These are phyloP conservation scores for Lumbricus terrestris DNA, from an alignment of 2,888 invertebrate species.

Conservation along the genomic window DNA sequence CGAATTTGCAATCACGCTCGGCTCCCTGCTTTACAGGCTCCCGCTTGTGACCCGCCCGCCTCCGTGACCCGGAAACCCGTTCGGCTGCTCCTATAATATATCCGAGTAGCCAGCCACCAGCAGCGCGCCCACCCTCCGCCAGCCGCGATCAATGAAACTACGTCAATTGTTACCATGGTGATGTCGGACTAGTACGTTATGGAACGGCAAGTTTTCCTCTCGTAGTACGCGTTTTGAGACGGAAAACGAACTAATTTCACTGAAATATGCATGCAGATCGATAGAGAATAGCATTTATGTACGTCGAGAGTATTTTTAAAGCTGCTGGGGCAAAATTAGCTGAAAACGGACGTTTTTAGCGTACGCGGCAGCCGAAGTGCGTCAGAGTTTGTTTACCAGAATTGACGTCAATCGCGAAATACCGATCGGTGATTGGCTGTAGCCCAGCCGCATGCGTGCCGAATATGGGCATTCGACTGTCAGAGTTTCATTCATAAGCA, in stretches of 20 bases:
- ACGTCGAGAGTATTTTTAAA: neutral
- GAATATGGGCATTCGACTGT: neutral
- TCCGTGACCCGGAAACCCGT: neutral
- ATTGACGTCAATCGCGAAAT: neutral
- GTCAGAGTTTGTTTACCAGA: conserved; percentile 5
- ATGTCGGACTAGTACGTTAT: neutral
- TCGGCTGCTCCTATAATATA: neutral
- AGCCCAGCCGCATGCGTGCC: neutral
- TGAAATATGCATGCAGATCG: neutral
- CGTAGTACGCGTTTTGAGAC: neutral
- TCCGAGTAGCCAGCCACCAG: neutral
- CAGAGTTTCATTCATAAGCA: neutral
- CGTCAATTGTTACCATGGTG: conserved; percentile 9
- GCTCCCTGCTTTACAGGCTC: neutral
- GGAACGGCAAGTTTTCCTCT: neutral
- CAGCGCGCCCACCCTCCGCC: neutral
- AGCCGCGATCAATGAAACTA: conserved; percentile 6
- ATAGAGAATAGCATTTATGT: neutral
- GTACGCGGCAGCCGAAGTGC: neutral
- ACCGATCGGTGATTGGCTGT: neutral
- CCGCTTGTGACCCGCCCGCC: neutral
- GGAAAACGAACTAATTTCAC: neutral
- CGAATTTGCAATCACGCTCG: neutral
- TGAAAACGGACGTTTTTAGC: neutral
- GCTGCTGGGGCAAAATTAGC: neutral